Evolutionary conservation across 1,140 invertebrate genomes (phyloP).

Genomic region (Campoletis sonorensis): DNA sequence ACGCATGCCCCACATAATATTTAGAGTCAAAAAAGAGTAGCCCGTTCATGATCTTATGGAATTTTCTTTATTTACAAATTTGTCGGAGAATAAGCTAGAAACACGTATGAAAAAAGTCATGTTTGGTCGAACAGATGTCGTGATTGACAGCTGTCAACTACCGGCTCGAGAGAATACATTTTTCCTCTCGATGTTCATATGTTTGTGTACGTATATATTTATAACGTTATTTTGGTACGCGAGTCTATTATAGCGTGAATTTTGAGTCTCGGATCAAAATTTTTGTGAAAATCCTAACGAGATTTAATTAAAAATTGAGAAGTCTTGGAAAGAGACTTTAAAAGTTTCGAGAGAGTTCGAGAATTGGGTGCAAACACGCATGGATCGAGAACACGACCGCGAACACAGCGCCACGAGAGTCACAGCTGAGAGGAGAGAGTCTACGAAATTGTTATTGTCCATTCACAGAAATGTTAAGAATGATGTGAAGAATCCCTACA

Average conservation of each 20-base stretch:
- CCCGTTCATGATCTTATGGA: too few species aligned
- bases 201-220: not conserved
- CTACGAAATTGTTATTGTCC: not conserved
- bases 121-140: not conserved
- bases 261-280: not conserved
- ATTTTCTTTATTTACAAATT: too few species aligned
- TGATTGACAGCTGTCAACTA: conserved; percentile 18
- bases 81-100: not conserved
- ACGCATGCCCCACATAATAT: too few species aligned
- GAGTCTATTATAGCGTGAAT: not conserved
- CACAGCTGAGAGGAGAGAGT: too few species aligned
- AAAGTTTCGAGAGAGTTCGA: conserved; percentile 2
- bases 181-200: too few species aligned
- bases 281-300: not conserved
- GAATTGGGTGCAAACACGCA: not conserved
- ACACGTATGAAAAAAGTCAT: not conserved
- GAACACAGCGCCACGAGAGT: too few species aligned
- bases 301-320: not conserved
- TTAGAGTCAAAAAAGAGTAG: too few species aligned
- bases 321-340: too few species aligned
- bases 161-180: not conserved
- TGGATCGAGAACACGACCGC: not conserved
- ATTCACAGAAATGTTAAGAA: conserved; percentile 25
- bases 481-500: not conserved
- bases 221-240: not conserved